Evolutionary conservation across 1,140 invertebrate species (phyloP), one percentile per base, ranked within the genome.

Genomic region (Aporrectodea caliginosa): DNA sequence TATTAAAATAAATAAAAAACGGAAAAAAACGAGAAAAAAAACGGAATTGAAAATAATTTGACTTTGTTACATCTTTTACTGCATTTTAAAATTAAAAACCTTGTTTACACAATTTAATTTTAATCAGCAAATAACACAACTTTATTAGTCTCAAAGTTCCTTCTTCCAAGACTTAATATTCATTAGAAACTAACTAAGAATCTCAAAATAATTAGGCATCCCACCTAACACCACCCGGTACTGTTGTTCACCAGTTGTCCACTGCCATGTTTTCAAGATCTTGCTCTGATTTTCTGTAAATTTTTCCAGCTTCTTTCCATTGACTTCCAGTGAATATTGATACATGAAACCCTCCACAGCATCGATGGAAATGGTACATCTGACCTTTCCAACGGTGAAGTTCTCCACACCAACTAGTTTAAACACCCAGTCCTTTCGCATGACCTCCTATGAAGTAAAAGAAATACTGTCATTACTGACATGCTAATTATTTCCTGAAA

Each of bases 371-470:
- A 94, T 90, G 31, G 86, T 83, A 82, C 91, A 92, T 73, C 87
- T 77, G 31, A 86, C 86, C 76, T 88, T 87, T 0, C 91, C 90
- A 34, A 93, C 86, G 68, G 86, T 85, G 85, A 93, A 93, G n/a
- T 86, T 84, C 86, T 93, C 92, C 73, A 86, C 85, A 2, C 94
- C 94, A 0, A 96, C 94, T 70, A 96, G 85, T 85, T 93, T 93
- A 85, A 96, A 96, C 93, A 96, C 94, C 93, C 93, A 96, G 74
- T 95, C 93, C 79, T 91, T 90, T 31, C 91, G 89, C 2, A 93
- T 81, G 6, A 94, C 90, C 87, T 94, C 94, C 93, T 95, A 82
- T 30, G 89, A 88, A 83, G 74, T n/a, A n/a, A n/a, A n/a, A n/a
- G n/a, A n/a, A n/a, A n/a, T n/a, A n/a, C n/a, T n/a, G n/a, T n/a